Conservation (phyloP, 35 echinoderm and acorn worm species). For the Heliocidaris erythrogramma region DNA sequence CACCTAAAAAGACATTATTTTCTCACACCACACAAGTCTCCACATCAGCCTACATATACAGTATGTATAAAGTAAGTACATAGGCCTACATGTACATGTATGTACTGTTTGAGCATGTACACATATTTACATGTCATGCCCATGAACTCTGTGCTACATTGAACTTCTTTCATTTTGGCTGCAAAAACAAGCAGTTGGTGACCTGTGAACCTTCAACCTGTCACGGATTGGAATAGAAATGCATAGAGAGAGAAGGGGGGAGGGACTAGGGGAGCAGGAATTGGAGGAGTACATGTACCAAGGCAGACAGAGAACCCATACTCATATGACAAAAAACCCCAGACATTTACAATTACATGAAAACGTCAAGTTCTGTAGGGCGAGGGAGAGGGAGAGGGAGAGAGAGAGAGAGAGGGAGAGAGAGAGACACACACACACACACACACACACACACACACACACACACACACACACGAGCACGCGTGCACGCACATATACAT, state of each 20-base stretch:
- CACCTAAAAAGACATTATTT: no score
- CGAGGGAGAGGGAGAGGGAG: not conserved
- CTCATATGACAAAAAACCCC: not conserved
- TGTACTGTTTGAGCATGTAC: not conserved
- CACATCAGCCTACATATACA: not conserved
- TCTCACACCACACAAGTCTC: not conserved
- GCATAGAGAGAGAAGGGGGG: not conserved
- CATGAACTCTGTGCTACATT: not conserved
- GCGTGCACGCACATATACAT: no score
- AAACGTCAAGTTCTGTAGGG: not conserved
- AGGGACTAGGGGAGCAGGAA: not conserved
- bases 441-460: no score
- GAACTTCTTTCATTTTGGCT: not conserved
- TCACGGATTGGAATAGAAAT: not conserved
- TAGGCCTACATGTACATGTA: not conserved
- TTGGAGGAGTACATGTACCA: not conserved
- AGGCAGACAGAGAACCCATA: not conserved
- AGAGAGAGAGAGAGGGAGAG: not conserved
- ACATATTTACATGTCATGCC: not conserved
- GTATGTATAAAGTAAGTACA: not conserved
- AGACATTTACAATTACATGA: not conserved
- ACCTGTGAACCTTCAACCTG: not conserved
- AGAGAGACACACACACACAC: not conserved
- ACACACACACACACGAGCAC: no score
- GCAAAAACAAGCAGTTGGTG: conserved; percentile 10